phyloP scores from a whole-genome alignment of 1,140 invertebrate species.

The Pseudomyrmex flavicornis region DNA sequence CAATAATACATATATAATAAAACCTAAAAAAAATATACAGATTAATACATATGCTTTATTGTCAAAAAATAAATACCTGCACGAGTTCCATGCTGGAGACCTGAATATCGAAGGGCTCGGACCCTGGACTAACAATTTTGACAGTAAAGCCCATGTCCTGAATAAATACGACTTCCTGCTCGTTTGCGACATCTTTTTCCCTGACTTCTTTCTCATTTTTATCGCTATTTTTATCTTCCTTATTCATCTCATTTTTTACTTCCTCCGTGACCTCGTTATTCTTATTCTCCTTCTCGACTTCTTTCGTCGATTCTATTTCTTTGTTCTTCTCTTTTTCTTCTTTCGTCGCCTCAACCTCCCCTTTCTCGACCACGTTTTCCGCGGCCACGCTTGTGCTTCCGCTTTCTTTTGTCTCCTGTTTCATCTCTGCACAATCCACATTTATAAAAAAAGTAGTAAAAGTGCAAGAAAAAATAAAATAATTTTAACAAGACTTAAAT shows the following conservation, averaged over 20 bases:
- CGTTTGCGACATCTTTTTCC: slow-evolving; percentile 82
- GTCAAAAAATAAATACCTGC: slow-evolving; percentile 85
- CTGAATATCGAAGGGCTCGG: slow-evolving; percentile 96
- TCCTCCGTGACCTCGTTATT: slow-evolving; percentile 84
- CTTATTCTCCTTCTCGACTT: slow-evolving; percentile 81
- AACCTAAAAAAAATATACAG: too few relatives aligned
- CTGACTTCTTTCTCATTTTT: slow-evolving; percentile 81
- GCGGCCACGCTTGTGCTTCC: slow-evolving; percentile 73
- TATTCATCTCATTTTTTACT: slow-evolving; percentile 81
- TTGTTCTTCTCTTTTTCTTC: slow-evolving; percentile 83
- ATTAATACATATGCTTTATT: neutral
- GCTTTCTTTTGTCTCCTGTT: slow-evolving; percentile 74
- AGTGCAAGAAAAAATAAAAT: too few relatives aligned
- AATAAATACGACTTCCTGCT: slow-evolving; percentile 94
- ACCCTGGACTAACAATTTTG: slow-evolving; percentile 94
- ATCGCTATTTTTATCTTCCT: slow-evolving; percentile 78
- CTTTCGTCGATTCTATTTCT: slow-evolving; percentile 80
- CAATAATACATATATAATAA: neutral
- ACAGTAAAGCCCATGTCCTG: slow-evolving; percentile 97
- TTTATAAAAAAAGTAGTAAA: too few relatives aligned
- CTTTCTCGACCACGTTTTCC: slow-evolving; percentile 85
- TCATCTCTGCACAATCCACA: slow-evolving; percentile 69
- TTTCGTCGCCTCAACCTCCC: slow-evolving; percentile 85
- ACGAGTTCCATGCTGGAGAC: slow-evolving; percentile 99
- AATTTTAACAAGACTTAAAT: too few relatives aligned